Evolutionary conservation across 2,888 invertebrate species (phyloP), one percentile per base, ranked within the genome.

Genomic region (Ochropacha duplaris): DNA sequence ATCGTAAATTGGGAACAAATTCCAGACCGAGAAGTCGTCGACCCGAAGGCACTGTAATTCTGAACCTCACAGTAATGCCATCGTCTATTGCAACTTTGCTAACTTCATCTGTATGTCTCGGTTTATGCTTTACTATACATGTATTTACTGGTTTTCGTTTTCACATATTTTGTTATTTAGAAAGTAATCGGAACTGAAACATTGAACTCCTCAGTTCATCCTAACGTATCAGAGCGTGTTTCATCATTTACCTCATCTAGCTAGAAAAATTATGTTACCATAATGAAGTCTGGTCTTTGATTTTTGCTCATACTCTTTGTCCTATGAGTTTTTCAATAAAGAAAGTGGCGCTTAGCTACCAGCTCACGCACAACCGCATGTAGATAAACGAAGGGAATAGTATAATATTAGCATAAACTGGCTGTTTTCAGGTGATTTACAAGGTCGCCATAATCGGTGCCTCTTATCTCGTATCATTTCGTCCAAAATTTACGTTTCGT

Each of bases 351-450:
- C 16, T 44, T 19, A 8, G 26, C 4, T 51, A 51, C 2, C 8
- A 49, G 5, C 50, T 24, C 50, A 50, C 26, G 14, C 50, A 50
- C 50, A 50, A 24, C 50, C 50, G 24, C 14, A 31, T 19, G 31
- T 31, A 31, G 31, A 19, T 52, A 52, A 22, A 22, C 22, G 22
- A 51, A 28, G 56, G 34, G 8, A 22, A 31, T 16, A 57, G 57
- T 52, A 31, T 24, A 24, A 50, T 54, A 69, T 79, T 71, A 69
- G 55, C 71, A 77, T 76, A 72, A 71, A 62, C 54, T 56, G 55
- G 55, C 63, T 24, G 61, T 69, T 70, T 60, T 54, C 59, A 59
- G 63, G 65, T 74, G 69, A 80, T 74, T 68, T 74, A 75, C 63
- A 60, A 57, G 63, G 59, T 59, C 56, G 60, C 44, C 60, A 61